Percentiles rank a stretch among this genome's conserved stretches.
Conservation (phyloP, 2,797 vertebrate species). For the Sebastiscus tertius region DNA sequence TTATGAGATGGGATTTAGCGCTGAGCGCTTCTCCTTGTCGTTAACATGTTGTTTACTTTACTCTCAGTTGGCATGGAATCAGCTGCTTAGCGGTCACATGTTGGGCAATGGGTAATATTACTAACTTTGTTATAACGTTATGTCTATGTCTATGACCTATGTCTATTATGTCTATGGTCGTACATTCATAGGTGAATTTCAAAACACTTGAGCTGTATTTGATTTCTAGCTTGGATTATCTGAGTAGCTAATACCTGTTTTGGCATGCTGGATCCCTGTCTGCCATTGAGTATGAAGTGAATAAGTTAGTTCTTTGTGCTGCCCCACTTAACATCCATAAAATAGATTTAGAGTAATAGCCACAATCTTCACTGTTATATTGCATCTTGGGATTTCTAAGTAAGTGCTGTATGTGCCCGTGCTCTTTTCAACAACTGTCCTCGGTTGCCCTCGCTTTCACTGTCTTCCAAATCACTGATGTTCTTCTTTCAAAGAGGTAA, state of each 20-base stretch:
- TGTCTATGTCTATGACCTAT: too few species aligned
- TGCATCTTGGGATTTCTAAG: background rate
- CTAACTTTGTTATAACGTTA: too few species aligned
- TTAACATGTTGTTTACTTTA: too few species aligned
- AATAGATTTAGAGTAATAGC: background rate
- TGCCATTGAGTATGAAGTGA: background rate
- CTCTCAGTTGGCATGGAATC: too few species aligned
- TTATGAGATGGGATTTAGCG: too few species aligned
- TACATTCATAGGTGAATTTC: background rate
- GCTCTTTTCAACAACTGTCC: background rate
- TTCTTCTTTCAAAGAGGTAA: constrained; percentile 32
- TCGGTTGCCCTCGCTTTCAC: constrained; percentile 31
- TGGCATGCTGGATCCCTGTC: background rate
- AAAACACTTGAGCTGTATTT: background rate
- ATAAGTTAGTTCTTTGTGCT: background rate
- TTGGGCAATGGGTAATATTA: too few species aligned
- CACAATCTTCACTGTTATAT: background rate
- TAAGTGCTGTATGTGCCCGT: background rate
- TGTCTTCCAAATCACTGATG: constrained; percentile 30
- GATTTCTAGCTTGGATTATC: background rate
- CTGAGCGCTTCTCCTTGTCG: too few species aligned
- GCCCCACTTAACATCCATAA: background rate
- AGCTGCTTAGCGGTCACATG: too few species aligned
- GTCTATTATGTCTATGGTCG: background rate
- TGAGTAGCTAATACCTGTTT: background rate